Evolutionary conservation across 2,113 vertebrate species (phyloP).

Genomic region (Aptenodytes forsteri): DNA sequence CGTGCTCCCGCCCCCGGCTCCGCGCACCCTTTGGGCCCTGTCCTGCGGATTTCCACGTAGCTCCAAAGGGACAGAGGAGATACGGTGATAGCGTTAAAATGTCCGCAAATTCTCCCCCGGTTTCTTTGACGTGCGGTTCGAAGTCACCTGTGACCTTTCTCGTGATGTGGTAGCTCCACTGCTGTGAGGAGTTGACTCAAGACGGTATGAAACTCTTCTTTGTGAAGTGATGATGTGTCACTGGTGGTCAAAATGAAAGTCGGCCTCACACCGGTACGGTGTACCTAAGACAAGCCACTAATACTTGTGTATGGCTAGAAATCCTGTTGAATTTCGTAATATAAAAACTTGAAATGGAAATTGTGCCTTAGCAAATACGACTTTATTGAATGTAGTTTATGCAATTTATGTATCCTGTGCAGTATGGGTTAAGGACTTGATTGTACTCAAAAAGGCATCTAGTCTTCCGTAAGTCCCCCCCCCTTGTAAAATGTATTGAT

Average conservation of each 20-base stretch:
- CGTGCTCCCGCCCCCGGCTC: neutral
- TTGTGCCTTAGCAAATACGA: neutral
- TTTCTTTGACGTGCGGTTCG: neutral
- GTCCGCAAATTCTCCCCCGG: accelerated
- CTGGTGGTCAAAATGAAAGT: neutral
- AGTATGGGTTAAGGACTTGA: neutral
- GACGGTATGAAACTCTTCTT: neutral
- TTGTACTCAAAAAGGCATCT: neutral
- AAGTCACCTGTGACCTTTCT: accelerated
- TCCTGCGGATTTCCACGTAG: neutral
- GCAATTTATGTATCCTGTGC: accelerated
- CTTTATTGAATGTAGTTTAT: accelerated
- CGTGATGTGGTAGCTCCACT: accelerated
- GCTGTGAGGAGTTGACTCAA: neutral
- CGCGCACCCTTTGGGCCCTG: no score
- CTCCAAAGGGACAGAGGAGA: accelerated
- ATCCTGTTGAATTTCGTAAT: accelerated
- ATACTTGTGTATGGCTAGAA: accelerated
- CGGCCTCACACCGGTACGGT: accelerated
- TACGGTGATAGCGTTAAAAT: neutral
- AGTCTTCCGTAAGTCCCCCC: accelerated
- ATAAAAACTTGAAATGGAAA: no score
- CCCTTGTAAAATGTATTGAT: neutral
- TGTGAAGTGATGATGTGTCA: slow-evolving; percentile 11
- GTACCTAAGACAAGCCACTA: neutral